These are phyloP conservation scores for Dasyurus viverrinus DNA, from an alignment of 2,113 vertebrate genomes.

Conservation along the genomic window DNA sequence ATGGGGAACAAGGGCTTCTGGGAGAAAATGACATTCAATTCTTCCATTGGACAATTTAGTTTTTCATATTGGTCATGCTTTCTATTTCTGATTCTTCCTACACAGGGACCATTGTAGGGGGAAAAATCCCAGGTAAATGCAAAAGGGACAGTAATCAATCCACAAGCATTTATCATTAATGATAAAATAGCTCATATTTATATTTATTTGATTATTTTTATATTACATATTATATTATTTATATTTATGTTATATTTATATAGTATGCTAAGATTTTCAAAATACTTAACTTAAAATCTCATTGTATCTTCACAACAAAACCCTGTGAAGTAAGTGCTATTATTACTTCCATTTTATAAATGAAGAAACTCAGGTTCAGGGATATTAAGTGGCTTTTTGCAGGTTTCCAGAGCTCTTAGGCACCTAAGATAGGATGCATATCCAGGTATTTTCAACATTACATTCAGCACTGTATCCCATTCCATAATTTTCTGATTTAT, in stretches of 20 bases:
- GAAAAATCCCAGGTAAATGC: neutral
- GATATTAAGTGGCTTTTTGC: neutral
- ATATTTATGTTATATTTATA: neutral
- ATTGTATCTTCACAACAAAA: neutral
- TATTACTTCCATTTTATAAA: neutral
- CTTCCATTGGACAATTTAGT: neutral
- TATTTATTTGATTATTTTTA: neutral
- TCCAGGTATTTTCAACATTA: neutral
- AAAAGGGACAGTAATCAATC: neutral
- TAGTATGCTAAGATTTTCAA: neutral
- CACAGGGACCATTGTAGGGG: neutral
- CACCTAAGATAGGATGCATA: neutral
- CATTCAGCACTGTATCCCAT: neutral
- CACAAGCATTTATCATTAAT: neutral
- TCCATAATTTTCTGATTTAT: neutral
- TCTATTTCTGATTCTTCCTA: neutral
- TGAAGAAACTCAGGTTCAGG: neutral
- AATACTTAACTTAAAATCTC: neutral
- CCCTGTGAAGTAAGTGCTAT: neutral
- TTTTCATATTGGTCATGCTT: neutral
- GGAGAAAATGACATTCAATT: neutral
- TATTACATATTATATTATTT: too few relatives aligned
- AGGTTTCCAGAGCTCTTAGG: neutral
- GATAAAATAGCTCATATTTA: neutral
- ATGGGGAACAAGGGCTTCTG: neutral